A percentile compares a stretch with the other conserved stretches of the same genome.
Evolutionary conservation across 2,888 invertebrate species (phyloP).

Genomic region (Nemotelus nigrinus): DNA sequence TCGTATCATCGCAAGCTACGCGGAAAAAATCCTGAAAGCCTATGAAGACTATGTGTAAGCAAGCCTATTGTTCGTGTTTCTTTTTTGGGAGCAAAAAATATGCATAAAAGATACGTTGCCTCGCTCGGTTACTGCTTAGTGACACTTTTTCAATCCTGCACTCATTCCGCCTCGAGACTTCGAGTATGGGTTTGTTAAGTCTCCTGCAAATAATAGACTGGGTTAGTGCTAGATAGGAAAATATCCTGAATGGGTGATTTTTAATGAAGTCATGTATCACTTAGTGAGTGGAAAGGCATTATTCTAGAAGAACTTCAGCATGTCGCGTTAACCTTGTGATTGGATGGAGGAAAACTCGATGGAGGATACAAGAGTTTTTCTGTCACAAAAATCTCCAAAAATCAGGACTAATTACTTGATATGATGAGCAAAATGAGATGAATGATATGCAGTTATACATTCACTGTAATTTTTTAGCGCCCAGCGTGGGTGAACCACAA

Average conservation of each 20-base stretch:
- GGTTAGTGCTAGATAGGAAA: slow-evolving; percentile 39
- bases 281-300: slow-evolving; percentile 18
- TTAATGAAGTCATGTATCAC: slow-evolving; percentile 52
- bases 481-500: too few relatives aligned
- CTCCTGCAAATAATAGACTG: slow-evolving; percentile 27
- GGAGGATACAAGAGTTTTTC: too few relatives aligned
- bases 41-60: slow-evolving; percentile 13
- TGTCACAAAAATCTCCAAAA: too few relatives aligned
- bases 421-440: too few relatives aligned
- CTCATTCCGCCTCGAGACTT: slow-evolving; percentile 4
- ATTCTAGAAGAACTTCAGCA: too few relatives aligned
- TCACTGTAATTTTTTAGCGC: too few relatives aligned
- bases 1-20: neutral
- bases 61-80: slow-evolving; percentile 26
- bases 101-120: slow-evolving; percentile 26
- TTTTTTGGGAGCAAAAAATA: slow-evolving; percentile 19
- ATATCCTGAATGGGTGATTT: slow-evolving; percentile 52
- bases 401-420: too few relatives aligned
- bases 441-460: too few relatives aligned
- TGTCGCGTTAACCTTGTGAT: too few relatives aligned
- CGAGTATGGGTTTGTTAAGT: slow-evolving; percentile 9
- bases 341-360: too few relatives aligned
- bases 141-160: slow-evolving; percentile 46
- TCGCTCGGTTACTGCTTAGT: slow-evolving; percentile 43
- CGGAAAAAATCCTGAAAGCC: slow-evolving; percentile 14